Conservation (phyloP, 2,113 vertebrate genomes). For the Bujurquina vittata region DNA sequence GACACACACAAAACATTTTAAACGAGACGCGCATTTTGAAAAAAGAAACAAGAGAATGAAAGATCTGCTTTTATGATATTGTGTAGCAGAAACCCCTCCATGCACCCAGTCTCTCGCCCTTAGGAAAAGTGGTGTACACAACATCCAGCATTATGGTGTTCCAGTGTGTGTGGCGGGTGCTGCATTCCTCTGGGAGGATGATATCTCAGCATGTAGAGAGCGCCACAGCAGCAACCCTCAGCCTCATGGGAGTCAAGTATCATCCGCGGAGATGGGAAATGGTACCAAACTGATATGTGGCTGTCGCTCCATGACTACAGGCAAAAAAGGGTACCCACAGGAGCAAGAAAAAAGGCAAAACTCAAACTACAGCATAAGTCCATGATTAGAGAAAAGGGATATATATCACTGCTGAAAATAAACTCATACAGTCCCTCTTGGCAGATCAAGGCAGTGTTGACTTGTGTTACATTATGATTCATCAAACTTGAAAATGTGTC, state of each 20-base stretch:
- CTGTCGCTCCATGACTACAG: slow-evolving; percentile 28
- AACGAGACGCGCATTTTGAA: not conserved
- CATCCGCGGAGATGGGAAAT: slow-evolving; percentile 43
- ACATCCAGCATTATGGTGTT: slow-evolving; percentile 29
- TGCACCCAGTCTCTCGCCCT: slow-evolving; percentile 30
- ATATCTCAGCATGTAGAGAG: slow-evolving; percentile 47
- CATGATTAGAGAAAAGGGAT: slow-evolving; percentile 20
- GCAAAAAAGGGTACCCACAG: slow-evolving; percentile 31
- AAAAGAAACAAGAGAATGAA: not conserved
- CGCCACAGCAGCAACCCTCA: slow-evolving; percentile 13
- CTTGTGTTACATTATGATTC: not conserved
- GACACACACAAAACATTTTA: not conserved
- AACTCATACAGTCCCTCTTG: not conserved
- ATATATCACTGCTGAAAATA: slow-evolving; percentile 28
- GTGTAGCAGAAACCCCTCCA: slow-evolving; percentile 8
- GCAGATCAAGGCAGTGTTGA: not conserved
- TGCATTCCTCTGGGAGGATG: slow-evolving; percentile 57
- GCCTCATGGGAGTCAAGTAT: slow-evolving; percentile 59
- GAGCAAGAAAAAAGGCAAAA: slow-evolving; percentile 27
- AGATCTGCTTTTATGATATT: slow-evolving; percentile 9
- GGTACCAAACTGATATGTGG: slow-evolving; percentile 40
- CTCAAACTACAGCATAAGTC: slow-evolving; percentile 18
- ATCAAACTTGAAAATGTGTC: not conserved
- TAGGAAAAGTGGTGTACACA: slow-evolving; percentile 30
- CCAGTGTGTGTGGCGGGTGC: slow-evolving; percentile 18